These are phyloP conservation scores for Scaptomyza pallida DNA, from an alignment of 1,140 invertebrate genomes.

Conservation along the genomic window DNA sequence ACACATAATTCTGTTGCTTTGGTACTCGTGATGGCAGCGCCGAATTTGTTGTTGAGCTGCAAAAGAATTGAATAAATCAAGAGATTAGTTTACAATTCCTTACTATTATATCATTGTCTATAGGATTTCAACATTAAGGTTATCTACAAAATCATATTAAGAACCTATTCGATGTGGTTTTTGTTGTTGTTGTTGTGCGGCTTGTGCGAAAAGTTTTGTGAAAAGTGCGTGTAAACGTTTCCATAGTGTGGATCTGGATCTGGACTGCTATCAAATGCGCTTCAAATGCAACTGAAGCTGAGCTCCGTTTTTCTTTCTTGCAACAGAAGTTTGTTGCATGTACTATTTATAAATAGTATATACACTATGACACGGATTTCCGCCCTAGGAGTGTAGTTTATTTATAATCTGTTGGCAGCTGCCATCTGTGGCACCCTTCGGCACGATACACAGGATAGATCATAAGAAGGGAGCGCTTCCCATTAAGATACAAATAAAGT, in stretches of 20 bases:
- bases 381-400: slow-evolving; percentile 38
- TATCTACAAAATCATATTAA: slow-evolving; percentile 14
- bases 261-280: slow-evolving; percentile 22
- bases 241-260: slow-evolving; percentile 36
- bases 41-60: slow-evolving; percentile 86
- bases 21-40: slow-evolving; percentile 76
- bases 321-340: not conserved
- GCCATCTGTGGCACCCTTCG: not conserved
- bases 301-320: not conserved
- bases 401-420: slow-evolving; percentile 36
- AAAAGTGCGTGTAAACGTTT: slow-evolving; percentile 64
- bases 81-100: too few species aligned
- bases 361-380: slow-evolving; percentile 48
- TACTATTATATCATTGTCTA: too few species aligned
- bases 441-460: not conserved
- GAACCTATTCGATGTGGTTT: slow-evolving; percentile 23
- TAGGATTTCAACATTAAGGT: not conserved
- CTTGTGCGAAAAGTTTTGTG: slow-evolving; percentile 67
- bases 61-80: slow-evolving; percentile 34
- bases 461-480: not conserved
- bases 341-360: slow-evolving; percentile 41
- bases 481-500: too few species aligned
- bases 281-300: slow-evolving; percentile 47
- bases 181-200: slow-evolving; percentile 44
- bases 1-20: slow-evolving; percentile 82